These are phyloP conservation scores for Mohoua ochrocephala DNA, from an alignment of 2,113 vertebrate species.

Conservation along the genomic window DNA sequence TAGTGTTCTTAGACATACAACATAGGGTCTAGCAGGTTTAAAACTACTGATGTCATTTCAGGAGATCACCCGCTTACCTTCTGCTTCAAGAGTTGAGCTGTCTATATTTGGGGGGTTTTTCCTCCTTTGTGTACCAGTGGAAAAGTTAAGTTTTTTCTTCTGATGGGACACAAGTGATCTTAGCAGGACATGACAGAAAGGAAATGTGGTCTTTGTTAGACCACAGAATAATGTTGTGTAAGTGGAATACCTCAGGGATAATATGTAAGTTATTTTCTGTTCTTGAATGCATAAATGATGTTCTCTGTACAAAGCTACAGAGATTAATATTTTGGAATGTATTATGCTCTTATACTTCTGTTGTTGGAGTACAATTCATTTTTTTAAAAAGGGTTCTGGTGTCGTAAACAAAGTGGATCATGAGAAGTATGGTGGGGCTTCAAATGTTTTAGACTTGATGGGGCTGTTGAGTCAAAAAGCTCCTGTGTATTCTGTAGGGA, in stretches of 20 bases:
- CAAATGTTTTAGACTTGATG: neutral
- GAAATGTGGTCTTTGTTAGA: neutral
- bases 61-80: neutral
- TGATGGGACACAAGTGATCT: neutral
- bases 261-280: neutral
- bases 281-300: neutral
- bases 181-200: neutral
- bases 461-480: neutral
- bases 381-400: neutral
- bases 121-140: neutral
- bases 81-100: neutral
- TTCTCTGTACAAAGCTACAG: neutral
- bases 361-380: neutral
- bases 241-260: slow-evolving; percentile 23
- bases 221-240: neutral
- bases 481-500: neutral
- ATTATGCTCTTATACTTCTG: neutral
- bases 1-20: neutral
- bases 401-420: neutral
- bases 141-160: neutral
- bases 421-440: neutral
- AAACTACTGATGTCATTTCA: neutral
- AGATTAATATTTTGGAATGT: neutral
- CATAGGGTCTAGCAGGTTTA: neutral
- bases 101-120: neutral